Evolutionary conservation across 2,797 vertebrate species (phyloP).

Genomic region (Phoxinus dragarum): DNA sequence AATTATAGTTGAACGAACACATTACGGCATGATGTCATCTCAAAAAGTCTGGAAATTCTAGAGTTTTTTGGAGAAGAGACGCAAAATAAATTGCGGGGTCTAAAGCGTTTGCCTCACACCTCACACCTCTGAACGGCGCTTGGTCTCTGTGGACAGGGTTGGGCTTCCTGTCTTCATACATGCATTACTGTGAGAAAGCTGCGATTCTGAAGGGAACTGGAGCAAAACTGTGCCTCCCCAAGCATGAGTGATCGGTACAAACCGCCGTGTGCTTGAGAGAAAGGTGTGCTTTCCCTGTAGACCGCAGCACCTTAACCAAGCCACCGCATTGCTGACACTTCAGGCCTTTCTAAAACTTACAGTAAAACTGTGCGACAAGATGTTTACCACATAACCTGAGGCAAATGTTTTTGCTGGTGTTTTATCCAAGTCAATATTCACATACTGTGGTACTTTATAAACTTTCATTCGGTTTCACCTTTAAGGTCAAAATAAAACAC

Average conservation of each 20-base stretch:
- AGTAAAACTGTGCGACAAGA: background rate
- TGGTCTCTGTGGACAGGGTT: conserved; percentile 47
- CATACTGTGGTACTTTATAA: background rate
- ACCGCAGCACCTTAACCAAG: conserved; percentile 21
- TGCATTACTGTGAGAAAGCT: conserved; percentile 50
- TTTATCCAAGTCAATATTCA: background rate
- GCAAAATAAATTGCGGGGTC: conserved; percentile 4
- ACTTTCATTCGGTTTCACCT: background rate
- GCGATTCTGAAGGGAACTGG: conserved; percentile 43
- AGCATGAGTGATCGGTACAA: conserved; percentile 20
- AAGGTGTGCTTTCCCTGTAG: conserved; percentile 36
- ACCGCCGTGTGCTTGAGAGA: background rate
- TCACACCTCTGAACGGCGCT: conserved; percentile 18
- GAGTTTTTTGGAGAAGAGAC: conserved; percentile 29
- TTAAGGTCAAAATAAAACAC: conserved; percentile 1
- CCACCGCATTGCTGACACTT: background rate
- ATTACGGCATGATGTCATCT: conserved; percentile 78
- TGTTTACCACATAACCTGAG: background rate
- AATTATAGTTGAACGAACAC: conserved; percentile 78
- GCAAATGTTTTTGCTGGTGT: background rate
- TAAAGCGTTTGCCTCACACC: conserved; percentile 1
- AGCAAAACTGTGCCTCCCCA: conserved; percentile 37
- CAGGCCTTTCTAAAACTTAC: conserved; percentile 10
- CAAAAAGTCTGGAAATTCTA: conserved; percentile 61
- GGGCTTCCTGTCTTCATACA: conserved; percentile 39